Base-by-base conservation (phyloP, 1,140 invertebrate genomes). In the Harlomillsia oculata region DNA sequence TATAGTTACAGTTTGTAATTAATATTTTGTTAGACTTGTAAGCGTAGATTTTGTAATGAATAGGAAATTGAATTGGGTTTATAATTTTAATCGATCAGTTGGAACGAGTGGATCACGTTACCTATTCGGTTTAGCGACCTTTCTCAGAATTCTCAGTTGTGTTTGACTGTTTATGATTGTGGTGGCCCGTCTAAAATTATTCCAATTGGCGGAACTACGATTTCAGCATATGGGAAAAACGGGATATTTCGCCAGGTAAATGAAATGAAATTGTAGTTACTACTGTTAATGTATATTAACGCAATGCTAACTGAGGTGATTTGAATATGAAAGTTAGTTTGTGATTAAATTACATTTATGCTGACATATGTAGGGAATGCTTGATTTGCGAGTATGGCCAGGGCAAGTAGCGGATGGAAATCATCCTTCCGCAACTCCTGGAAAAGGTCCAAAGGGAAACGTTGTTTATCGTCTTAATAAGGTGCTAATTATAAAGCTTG, bases 71-170 rank as follows among this genome's bases (percentile, higher is more conserved):
- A 48, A 14, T 5, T 6, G 4, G 18, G 2, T 48, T 48, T 48
- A 16, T 48, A 6, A 26, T 50, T 23, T 39, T 1, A 14, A 32
- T 45, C 28, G 71, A 75, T 23, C 64, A 90, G 88, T 70, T 99
- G 95, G 95, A 96, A 97, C 73, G 94, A 99, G 74, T 99, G 95
- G 94, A 76, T 99, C 6, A 84, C 80, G 4, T 72, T 99, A 53
- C 95, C 95, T 1, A 76, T 99, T 9, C 83, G 84, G 67, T 97
- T 87, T 72, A 87, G 85, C 69, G 93, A 98, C 70, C 71, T 99
- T 26, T 93, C 93, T 3, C 74, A 89, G 44, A 87, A 89, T 73
- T 84, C 95, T 11, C 78, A 87, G 54, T 72, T 99, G n/a, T 85
- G 85, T 14, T 78, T 98, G 63, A 96, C 90, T 14, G 80, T 99